These are phyloP conservation scores for Oxytorus armatus DNA, from an alignment of 2,888 invertebrate genomes.

Conservation along the genomic window DNA sequence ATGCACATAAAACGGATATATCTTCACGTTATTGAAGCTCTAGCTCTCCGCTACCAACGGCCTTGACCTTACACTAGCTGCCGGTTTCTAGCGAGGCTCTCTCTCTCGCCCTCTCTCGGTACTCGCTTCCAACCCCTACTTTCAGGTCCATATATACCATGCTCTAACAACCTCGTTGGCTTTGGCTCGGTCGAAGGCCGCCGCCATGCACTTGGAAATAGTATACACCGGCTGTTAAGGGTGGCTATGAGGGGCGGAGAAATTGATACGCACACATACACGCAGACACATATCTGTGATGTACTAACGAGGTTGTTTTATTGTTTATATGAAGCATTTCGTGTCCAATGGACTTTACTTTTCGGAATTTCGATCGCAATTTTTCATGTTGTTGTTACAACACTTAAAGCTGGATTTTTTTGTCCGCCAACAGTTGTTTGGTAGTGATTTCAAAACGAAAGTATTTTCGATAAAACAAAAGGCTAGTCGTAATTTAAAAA, in stretches of 20 bases:
- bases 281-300: background rate
- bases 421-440: no score
- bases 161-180: constrained; percentile 66
- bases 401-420: no score
- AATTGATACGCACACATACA: constrained; percentile 20
- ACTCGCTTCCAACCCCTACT: constrained; percentile 5
- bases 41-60: constrained; percentile 65
- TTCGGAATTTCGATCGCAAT: no score
- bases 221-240: constrained; percentile 38
- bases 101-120: background rate
- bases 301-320: background rate
- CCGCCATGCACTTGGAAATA: constrained; percentile 66
- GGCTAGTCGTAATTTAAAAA: no score
- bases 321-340: no score
- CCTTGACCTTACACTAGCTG: constrained; percentile 79
- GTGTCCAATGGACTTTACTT: no score
- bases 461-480: no score
- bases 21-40: constrained; percentile 49
- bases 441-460: no score
- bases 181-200: constrained; percentile 68
- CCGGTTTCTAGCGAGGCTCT: constrained; percentile 37
- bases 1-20: constrained; percentile 18
- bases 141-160: constrained; percentile 43
- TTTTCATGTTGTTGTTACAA: no score
- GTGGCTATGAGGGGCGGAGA: constrained; percentile 42